Evolutionary conservation across 37 sponge, comb jelly and placozoan species (phyloP).

Genomic region (Cladorhizidae sp.): DNA sequence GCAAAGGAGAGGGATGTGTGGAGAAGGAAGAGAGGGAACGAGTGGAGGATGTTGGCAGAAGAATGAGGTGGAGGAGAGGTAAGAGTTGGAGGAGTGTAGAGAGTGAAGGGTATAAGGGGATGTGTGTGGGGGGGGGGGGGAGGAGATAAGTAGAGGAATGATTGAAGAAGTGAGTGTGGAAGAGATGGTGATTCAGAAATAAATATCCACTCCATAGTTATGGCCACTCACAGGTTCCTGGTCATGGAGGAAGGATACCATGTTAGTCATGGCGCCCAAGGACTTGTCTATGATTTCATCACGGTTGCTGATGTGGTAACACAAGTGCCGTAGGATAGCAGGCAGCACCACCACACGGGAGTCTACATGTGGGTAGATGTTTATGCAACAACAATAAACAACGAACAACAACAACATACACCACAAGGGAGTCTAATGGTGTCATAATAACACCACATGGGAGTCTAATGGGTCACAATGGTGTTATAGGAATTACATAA

Average conservation of each 20-base stretch:
- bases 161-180: background rate
- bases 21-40: background rate
- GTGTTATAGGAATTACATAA: too few species aligned
- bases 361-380: constrained; percentile 25
- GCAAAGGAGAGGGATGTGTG: too few species aligned
- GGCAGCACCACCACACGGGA: constrained; percentile 66
- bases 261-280: constrained; percentile 51
- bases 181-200: background rate
- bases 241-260: constrained; percentile 36
- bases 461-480: too few species aligned
- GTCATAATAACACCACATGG: too few species aligned
- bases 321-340: constrained; percentile 55
- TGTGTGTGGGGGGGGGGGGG: too few species aligned
- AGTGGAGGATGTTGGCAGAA: background rate
- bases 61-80: background rate
- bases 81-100: too few species aligned
- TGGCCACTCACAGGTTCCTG: constrained; percentile 39
- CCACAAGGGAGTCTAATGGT: too few species aligned
- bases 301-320: constrained; percentile 41
- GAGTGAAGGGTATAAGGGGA: too few species aligned
- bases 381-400: background rate
- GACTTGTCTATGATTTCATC: constrained; percentile 65
- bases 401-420: background rate
- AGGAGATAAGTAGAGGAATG: too few species aligned
- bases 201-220: background rate